Evolutionary conservation across 2,888 invertebrate genomes (phyloP), one percentile per base, ranked within the genome.

Genomic region (Drosophila aldrichi): DNA sequence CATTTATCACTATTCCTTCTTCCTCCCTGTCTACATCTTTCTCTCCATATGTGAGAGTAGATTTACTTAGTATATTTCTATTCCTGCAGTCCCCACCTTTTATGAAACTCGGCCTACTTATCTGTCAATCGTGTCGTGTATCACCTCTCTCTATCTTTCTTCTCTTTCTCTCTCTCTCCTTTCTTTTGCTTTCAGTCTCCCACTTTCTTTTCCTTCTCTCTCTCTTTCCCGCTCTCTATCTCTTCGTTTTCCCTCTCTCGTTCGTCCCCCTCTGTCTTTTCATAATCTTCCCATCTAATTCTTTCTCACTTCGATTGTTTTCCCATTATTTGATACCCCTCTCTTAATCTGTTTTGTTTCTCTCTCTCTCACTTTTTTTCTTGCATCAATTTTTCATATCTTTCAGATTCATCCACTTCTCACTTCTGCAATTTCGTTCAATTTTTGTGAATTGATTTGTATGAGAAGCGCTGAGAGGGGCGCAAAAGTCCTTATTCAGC

Each of bases 401-500:
- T 36, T 20, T 51, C 34, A 16, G 20, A 9, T 20, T 54, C 40
- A n/a, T 3, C n/a, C 54, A 12, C 22, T 40, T 38, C 25, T 54
- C 52, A 36, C 52, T 10, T 22, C n/a, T 22, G 14, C 36, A 14
- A 20, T 36, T 34, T 51, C 48, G n/a, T 6, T 38, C 3, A 38
- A 16, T 18, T 54, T 54, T 10, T 14, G 18, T 12, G 14, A 46
- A 25, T 36, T 46, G 16, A 46, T 25, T 46, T 44, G 12, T 36
- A 5, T 61, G n/a, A 41, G 34, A 49, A 40, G 40, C 34, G n/a
- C 56, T 3, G 56, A 44, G 43, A 43, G 6, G 34, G 22, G 43
- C 22, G 41, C 41, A 22, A 49, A 59, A 36, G 29, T 40, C 18
- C 44, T 51, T 10, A 22, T 25, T 20, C n/a, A 16, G 14, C 14